Evolutionary conservation across 1,140 invertebrate genomes (phyloP).

Genomic region (Drosophila sulfurigaster): DNA sequence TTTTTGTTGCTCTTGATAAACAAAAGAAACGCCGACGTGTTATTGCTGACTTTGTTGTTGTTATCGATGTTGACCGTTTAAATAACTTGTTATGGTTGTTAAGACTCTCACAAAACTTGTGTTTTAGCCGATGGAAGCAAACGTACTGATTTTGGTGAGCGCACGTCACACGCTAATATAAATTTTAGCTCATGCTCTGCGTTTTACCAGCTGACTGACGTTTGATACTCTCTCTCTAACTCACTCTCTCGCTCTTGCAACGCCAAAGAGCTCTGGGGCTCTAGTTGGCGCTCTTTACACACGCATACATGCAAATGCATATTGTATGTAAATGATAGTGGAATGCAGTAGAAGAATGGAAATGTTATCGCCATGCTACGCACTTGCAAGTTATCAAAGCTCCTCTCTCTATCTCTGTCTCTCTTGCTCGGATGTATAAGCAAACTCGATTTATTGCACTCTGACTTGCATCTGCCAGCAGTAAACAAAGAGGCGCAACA

Average conservation of each 20-base stretch:
- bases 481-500: conserved; percentile 35
- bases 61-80: conserved; percentile 39
- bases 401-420: not conserved
- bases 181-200: conserved; percentile 51
- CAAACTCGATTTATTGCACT: conserved; percentile 7
- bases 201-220: conserved; percentile 38
- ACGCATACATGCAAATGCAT: conserved; percentile 11
- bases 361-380: conserved; percentile 33
- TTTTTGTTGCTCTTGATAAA: conserved; percentile 50
- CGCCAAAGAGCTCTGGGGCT: conserved; percentile 16
- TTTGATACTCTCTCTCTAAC: conserved; percentile 13
- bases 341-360: conserved; percentile 32
- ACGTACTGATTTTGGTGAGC: conserved; percentile 73
- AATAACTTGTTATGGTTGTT: conserved; percentile 37
- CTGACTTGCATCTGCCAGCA: conserved; percentile 45
- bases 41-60: conserved; percentile 38
- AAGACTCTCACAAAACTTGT: conserved; percentile 57
- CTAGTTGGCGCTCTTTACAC: conserved; percentile 43
- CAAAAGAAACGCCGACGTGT: conserved; percentile 65
- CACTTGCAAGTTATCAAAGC: conserved; percentile 10
- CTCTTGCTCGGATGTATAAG: conserved; percentile 9
- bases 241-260: conserved; percentile 11
- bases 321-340: conserved; percentile 26
- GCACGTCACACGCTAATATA: conserved; percentile 71
- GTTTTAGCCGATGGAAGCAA: conserved; percentile 68